These are phyloP conservation scores for Bubo blakistoni DNA, from an alignment of 2,113 vertebrate species.

Conservation along the genomic window DNA sequence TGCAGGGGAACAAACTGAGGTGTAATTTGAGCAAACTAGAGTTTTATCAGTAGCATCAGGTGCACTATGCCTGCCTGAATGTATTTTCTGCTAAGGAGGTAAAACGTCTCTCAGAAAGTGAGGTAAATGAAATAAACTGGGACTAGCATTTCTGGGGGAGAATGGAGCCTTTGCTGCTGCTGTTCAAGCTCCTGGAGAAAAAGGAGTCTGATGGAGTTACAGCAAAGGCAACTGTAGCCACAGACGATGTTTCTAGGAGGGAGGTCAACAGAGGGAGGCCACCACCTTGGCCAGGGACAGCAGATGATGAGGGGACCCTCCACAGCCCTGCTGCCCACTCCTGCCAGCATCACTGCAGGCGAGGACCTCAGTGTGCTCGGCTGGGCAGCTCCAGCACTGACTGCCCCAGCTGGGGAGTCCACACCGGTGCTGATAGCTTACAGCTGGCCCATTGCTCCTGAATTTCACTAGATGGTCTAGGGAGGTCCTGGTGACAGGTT, in stretches of 20 bases:
- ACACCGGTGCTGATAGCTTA: not conserved
- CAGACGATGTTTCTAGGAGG: not conserved
- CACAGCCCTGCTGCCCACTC: not conserved
- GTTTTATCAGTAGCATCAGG: not conserved
- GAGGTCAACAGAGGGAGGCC: not conserved
- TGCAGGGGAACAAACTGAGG: not conserved
- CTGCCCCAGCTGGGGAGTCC: not conserved
- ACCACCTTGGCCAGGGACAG: not conserved
- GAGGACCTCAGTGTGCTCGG: rapidly evolving
- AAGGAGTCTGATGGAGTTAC: not conserved
- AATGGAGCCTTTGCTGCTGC: not conserved
- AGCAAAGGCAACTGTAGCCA: not conserved
- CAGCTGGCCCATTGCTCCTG: not conserved
- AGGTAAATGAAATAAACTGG: not conserved
- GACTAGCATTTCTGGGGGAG: not conserved
- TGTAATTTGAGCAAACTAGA: not conserved
- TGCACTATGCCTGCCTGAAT: not conserved
- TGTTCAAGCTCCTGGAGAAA: not conserved
- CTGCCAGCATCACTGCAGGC: not conserved
- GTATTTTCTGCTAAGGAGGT: not conserved
- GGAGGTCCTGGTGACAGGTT: not conserved
- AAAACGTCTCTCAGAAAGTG: not conserved
- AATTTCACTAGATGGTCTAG: not conserved
- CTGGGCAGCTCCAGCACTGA: not conserved
- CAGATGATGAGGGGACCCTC: not conserved